phyloP scores from a whole-genome alignment of 30 jellyfish, hydroid and myxozoan species.

The Hydra vulgaris region DNA sequence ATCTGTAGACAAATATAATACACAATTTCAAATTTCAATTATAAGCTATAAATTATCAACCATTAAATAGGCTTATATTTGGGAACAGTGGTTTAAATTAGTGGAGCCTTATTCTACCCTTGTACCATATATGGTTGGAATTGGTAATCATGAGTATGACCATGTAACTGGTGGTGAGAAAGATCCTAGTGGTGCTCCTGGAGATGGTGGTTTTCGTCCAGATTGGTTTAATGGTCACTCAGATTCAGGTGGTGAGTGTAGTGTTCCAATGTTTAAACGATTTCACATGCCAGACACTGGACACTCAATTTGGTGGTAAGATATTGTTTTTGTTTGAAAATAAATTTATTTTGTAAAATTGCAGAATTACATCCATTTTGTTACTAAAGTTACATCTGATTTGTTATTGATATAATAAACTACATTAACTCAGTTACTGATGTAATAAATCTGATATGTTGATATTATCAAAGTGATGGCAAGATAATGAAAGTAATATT shows the following conservation, averaged over 20 bases:
- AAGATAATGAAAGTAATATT: too few relatives aligned
- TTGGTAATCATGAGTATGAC: constrained; percentile 91
- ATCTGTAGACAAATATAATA: too few relatives aligned
- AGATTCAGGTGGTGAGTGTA: constrained; percentile 96
- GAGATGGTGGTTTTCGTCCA: constrained; percentile 75
- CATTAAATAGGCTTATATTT: constrained; percentile 62
- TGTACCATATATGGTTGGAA: constrained; percentile 77
- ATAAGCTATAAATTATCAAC: too few relatives aligned
- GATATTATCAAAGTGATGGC: too few relatives aligned
- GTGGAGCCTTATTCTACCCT: constrained; percentile 71
- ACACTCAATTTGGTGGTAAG: constrained; percentile 68
- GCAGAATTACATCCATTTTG: not conserved
- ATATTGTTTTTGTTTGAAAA: not conserved
- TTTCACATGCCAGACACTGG: constrained; percentile 95
- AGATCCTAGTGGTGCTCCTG: constrained; percentile 87
- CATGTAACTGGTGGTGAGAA: constrained; percentile 49
- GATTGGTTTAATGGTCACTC: constrained; percentile 45
- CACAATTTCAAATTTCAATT: too few relatives aligned
- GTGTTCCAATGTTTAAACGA: constrained; percentile 69
- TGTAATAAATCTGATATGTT: too few relatives aligned
- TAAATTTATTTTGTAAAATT: not conserved
- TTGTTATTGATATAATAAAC: not conserved
- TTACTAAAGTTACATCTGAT: not conserved
- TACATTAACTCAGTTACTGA: too few relatives aligned
- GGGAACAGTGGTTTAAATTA: constrained; percentile 73